Percentiles rank a stretch among this genome's conserved stretches.
Evolutionary conservation across 2,113 vertebrate genomes (phyloP).

Genomic region (Tetraodon nigroviridis): DNA sequence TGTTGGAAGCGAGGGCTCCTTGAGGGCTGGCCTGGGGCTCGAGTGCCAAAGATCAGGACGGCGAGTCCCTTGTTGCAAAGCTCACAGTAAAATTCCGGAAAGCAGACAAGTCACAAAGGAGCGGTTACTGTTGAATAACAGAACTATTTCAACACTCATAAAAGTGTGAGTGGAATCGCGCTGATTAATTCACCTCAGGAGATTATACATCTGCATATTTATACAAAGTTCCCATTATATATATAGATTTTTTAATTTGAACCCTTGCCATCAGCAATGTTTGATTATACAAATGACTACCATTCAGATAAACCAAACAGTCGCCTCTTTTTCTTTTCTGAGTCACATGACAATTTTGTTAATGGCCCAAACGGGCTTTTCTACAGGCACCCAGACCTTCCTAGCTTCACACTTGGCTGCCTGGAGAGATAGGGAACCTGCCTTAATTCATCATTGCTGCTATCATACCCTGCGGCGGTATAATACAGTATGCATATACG

Average conservation of each 20-base stretch:
- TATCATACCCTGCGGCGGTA: slow-evolving; percentile 40
- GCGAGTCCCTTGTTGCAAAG: slow-evolving; percentile 44
- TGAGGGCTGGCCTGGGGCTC: slow-evolving; percentile 69
- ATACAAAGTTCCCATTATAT: too few relatives aligned
- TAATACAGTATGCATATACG: slow-evolving; percentile 55
- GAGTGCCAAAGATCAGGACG: slow-evolving; percentile 46
- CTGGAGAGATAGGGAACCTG: slow-evolving; percentile 37
- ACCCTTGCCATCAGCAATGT: neutral
- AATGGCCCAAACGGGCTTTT: slow-evolving; percentile 25
- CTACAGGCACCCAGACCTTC: slow-evolving; percentile 13
- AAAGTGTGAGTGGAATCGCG: neutral
- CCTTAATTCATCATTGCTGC: slow-evolving; percentile 53
- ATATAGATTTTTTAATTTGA: neutral
- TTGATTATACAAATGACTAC: slow-evolving; percentile 4
- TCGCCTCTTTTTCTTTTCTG: neutral
- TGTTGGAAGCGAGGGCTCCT: slow-evolving; percentile 66
- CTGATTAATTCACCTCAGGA: neutral
- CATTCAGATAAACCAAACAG: slow-evolving; percentile 9
- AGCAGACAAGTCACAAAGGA: slow-evolving; percentile 36
- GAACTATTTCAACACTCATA: slow-evolving; percentile 3
- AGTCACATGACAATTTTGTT: slow-evolving; percentile 16
- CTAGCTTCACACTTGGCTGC: slow-evolving; percentile 46
- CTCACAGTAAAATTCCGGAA: slow-evolving; percentile 36
- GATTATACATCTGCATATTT: neutral
- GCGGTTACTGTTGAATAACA: slow-evolving; percentile 11